These are phyloP conservation scores for Diglossa brunneiventris DNA, from an alignment of 2,113 vertebrate species.

Conservation along the genomic window DNA sequence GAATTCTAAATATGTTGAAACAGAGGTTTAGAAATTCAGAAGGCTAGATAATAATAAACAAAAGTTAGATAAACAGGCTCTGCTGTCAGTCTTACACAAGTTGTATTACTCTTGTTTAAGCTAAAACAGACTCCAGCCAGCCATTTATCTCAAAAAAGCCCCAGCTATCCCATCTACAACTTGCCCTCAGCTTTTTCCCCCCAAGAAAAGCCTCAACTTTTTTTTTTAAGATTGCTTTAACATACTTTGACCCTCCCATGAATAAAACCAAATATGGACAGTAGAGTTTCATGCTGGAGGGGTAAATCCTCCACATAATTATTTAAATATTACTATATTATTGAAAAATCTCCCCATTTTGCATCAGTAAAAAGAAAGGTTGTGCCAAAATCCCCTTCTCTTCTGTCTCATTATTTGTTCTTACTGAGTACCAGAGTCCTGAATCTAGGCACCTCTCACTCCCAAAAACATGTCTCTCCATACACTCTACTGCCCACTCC, in stretches of 20 bases:
- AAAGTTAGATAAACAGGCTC: constrained; percentile 3
- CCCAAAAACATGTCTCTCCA: not conserved
- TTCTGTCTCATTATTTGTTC: not conserved
- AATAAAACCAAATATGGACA: not conserved
- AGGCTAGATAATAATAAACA: constrained; percentile 21
- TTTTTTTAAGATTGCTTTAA: not conserved
- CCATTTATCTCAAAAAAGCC: not conserved
- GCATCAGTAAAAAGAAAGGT: not conserved
- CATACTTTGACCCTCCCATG: not conserved
- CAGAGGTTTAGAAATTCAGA: constrained; percentile 5
- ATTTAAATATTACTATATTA: not conserved
- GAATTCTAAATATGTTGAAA: constrained; percentile 27
- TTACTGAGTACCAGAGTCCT: not conserved
- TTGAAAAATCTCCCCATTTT: not conserved
- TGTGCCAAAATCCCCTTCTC: not conserved
- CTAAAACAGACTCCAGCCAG: not conserved
- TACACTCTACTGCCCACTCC: not conserved
- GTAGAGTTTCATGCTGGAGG: not conserved
- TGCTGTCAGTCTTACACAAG: constrained; percentile 9
- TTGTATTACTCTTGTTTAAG: not conserved
- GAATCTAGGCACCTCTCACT: not conserved
- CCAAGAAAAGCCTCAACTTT: not conserved
- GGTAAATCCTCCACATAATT: not conserved
- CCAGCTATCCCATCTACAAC: not conserved
- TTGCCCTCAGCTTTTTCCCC: not conserved